These are phyloP conservation scores for Chrysocyon brachyurus DNA, from an alignment of 2,797 vertebrate genomes.

Conservation along the genomic window DNA sequence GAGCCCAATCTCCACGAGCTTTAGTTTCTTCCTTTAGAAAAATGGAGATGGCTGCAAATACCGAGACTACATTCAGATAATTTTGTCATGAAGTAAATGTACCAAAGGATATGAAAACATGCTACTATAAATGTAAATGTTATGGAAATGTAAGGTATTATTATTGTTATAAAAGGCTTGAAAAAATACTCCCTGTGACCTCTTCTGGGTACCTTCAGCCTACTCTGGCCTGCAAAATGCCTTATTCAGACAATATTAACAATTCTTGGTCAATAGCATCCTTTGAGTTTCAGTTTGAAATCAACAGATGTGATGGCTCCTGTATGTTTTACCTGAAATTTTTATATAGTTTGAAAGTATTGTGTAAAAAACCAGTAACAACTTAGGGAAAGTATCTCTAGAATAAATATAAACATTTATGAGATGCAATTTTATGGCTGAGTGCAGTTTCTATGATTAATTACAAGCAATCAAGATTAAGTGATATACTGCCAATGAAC, in stretches of 20 bases:
- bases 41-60: not conserved
- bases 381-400: slow-evolving; percentile 24
- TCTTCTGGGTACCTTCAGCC: not conserved
- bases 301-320: not conserved
- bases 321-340: not conserved
- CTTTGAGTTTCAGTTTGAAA: slow-evolving; percentile 29
- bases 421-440: slow-evolving; percentile 25
- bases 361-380: not conserved
- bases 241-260: slow-evolving; percentile 10
- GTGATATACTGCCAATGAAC: not conserved
- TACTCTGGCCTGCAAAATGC: not conserved
- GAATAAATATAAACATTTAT: slow-evolving; percentile 57
- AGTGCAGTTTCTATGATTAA: slow-evolving; percentile 47
- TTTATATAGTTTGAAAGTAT: not conserved
- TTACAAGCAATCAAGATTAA: slow-evolving; percentile 48
- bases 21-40: not conserved
- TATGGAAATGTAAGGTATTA: not conserved
- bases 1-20: not conserved
- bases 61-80: not conserved
- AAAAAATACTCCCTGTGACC: not conserved
- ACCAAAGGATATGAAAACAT: not conserved
- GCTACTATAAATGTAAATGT: not conserved
- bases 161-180: not conserved
- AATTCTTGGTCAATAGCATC: not conserved
- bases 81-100: not conserved